Evolutionary conservation across 2,797 vertebrate genomes (phyloP).

Genomic region (Meda fulgida): DNA sequence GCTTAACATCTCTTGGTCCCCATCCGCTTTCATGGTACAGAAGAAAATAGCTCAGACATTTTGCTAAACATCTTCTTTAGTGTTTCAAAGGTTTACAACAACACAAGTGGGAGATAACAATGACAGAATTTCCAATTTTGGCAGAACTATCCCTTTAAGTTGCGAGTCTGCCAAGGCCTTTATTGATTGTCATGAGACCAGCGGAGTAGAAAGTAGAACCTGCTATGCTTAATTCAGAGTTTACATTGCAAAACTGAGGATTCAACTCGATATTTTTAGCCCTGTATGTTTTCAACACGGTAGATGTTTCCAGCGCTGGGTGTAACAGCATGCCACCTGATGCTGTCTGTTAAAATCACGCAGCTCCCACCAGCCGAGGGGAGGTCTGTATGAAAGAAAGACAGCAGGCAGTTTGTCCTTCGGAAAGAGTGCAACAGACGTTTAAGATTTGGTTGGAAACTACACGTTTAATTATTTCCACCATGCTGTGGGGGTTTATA

Average conservation of each 20-base stretch:
- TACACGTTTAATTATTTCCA: constrained; percentile 59
- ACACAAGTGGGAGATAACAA: neutral
- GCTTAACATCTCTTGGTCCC: neutral
- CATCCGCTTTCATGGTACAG: neutral
- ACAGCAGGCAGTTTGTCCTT: constrained; percentile 58
- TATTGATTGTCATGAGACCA: constrained; percentile 38
- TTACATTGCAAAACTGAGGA: constrained; percentile 42
- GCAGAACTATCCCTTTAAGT: constrained; percentile 12
- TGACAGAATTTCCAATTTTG: neutral
- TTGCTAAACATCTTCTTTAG: neutral
- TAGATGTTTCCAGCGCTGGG: constrained; percentile 40
- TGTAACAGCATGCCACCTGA: constrained; percentile 57
- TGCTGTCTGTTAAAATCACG: constrained; percentile 50
- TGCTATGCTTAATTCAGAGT: constrained; percentile 47
- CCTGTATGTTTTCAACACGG: constrained; percentile 2
- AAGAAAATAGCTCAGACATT: neutral
- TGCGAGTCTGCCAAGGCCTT: constrained; percentile 34
- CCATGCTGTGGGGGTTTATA: constrained; percentile 40
- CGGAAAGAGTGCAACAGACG: constrained; percentile 50
- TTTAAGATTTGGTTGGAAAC: constrained; percentile 51
- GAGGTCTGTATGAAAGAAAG: constrained; percentile 49
- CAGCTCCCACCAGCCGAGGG: constrained; percentile 42
- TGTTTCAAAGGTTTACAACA: neutral
- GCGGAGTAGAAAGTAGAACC: constrained; percentile 34
- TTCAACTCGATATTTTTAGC: constrained; percentile 27